Base-by-base conservation (phyloP, 92 coral and sea anemone species). In the Phenganax stokvisi region DNA sequence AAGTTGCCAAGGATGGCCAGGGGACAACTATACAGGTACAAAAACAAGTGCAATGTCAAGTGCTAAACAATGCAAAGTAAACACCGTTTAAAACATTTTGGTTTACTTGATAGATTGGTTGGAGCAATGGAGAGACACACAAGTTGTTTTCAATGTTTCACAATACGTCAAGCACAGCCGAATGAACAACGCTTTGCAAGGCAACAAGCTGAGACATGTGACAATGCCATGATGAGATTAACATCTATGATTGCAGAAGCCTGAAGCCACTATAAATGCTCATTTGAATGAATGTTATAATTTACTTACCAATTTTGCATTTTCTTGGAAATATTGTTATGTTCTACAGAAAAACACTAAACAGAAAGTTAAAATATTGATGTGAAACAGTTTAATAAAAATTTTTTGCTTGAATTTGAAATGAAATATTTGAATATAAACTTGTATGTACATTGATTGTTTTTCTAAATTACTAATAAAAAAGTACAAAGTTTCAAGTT, bases 11-110 rank as follows among this genome's bases (percentile, higher is more conserved):
- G 99, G 59, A 70, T 96, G 62, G 89, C 91, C 59, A 85, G 99
- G 80, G 97, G 99, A 8, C 92, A 92, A 80, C 87, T 68, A 80
- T 91, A 92, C 92, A 87, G 99, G 99, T 92, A 82, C 31, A 8
- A 3, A 51, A 28, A 30, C 10, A 30, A 28, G 7, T 51, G 11
- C 15, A 17, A 72, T 72, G 20, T 31, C 12, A 9, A 51, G 11
- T 62, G 16, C 58, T n/a, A 11, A 54, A 79, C 20, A 53, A 25
- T 15, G 72, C 53, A 59, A 44, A 10, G 61, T 61, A 6, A 57
- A 15, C 3, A 6, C n/a, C 1, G 1, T 12, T 5, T 57, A 25
- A 28, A 29, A 15, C 56, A 44, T 11, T 20, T 12, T 61, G 54
- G 10, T 16, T 3, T 29, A 56, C 16, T 76, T 65, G 81, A 12